Base-by-base conservation (phyloP, 1,140 invertebrate species). In the Drosophila cardini region DNA sequence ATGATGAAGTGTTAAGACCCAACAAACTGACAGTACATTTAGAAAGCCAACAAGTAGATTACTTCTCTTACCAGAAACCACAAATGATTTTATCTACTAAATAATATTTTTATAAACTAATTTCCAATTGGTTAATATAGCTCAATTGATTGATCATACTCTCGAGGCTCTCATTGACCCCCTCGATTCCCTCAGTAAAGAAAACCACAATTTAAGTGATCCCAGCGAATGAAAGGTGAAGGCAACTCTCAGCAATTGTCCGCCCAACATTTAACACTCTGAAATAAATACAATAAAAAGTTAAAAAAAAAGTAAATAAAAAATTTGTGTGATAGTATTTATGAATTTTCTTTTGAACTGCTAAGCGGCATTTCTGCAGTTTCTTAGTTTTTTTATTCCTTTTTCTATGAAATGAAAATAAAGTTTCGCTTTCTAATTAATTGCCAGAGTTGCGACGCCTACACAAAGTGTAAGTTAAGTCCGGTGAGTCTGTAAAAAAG, bases 381-480 rank as follows among this genome's bases (percentile, higher is more conserved):
- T 55, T 26, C 21, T 26, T 26, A 5, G 2, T 26, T 26, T 3
- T 52, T 57, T n/a, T n/a, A n/a, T n/a, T n/a, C n/a, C n/a, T n/a
- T 34, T 57, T 43, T 42, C 40, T 53, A 60, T 63, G 60, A 74
- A 79, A 65, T 79, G 61, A 87, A 82, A 68, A 77, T 84, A 74
- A 64, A 80, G 77, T 75, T 80, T 87, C 84, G 80, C 84, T 87
- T 87, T 87, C 84, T 89, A 89, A 90, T 87, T 87, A 89, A 87
- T 84, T 89, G 84, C 85, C 58, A 38, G 38, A 72, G 83, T 69
- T 73, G 67, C 38, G 75, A 73, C 83, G 70, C 85, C 85, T 72
- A 76, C 79, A 83, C 84, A 82, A 76, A 90, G 58, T 57, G 71
- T 43, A 32, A 15, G 42, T 30, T 43, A 32, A 15, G 42, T 30